A percentile compares a stretch with the other conserved stretches of the same genome.
These are phyloP conservation scores for Synanthedon andrenaeformis DNA, from an alignment of 2,888 invertebrate species.

Conservation along the genomic window DNA sequence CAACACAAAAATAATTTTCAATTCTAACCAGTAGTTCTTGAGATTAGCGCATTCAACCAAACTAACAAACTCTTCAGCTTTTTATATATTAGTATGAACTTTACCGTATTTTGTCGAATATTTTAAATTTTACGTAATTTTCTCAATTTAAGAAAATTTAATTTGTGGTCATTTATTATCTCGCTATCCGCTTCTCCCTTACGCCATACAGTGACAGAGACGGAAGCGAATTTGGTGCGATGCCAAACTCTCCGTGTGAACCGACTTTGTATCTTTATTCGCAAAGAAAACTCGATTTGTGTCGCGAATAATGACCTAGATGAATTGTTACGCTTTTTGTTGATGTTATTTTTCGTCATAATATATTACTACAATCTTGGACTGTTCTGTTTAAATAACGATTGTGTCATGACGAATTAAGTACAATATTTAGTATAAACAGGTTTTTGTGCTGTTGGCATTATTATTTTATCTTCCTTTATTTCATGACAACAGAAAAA, in stretches of 20 bases:
- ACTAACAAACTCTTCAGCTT: too few relatives aligned
- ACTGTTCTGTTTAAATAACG: background rate
- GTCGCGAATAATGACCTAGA: conserved; percentile 37
- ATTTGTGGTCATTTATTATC: background rate
- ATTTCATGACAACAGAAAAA: too few relatives aligned
- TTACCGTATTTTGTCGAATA: too few relatives aligned
- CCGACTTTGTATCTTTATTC: conserved; percentile 29
- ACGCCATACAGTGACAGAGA: conserved; percentile 9
- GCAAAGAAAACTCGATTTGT: conserved; percentile 39
- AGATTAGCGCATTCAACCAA: too few relatives aligned
- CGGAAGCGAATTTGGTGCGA: conserved; percentile 23
- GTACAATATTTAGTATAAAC: too few relatives aligned
- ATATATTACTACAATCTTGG: background rate
- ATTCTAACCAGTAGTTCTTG: too few relatives aligned
- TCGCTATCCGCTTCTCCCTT: conserved; percentile 6
- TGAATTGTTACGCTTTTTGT: conserved; percentile 32
- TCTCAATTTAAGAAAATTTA: too few relatives aligned
- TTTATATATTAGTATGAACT: too few relatives aligned
- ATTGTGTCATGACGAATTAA: background rate
- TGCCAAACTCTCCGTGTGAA: conserved; percentile 32
- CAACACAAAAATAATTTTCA: too few relatives aligned
- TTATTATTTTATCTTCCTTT: too few relatives aligned
- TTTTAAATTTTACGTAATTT: too few relatives aligned
- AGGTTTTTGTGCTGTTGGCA: too few relatives aligned
- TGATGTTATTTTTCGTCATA: conserved; percentile 11